Evolutionary conservation across 2,888 invertebrate species (phyloP), one percentile per base, ranked within the genome.

Genomic region (Alloplasta piceator): DNA sequence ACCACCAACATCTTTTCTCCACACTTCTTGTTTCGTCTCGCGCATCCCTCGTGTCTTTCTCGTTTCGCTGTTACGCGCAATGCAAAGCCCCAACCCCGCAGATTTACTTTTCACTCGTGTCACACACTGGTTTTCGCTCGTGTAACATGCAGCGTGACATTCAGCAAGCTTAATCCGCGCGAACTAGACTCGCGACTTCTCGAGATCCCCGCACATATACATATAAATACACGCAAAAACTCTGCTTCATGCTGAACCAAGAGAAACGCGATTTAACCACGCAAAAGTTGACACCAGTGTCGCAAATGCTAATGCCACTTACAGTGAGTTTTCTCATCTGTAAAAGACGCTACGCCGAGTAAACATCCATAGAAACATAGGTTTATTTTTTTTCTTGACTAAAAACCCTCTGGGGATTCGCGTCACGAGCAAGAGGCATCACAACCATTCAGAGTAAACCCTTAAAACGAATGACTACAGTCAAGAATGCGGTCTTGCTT

Each of bases 221-320:
- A 48, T 10, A 48, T 12, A 0, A 10, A 48, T 12, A n/a, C n/a
- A 48, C 16, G 50, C 60, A 38, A 60, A 58, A 50, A 50, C 71
- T 71, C 26, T 26, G 26, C 26, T 61, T 61, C 60, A 52, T 38
- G 46, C 48, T 36, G 14, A 26, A 26, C 46, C 7, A 48, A 36
- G 36, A 64, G 64, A 16, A 55, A 43, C 39, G 72, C 36, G 66
- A 63, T 63, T 73, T 64, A 73, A 73, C 72, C 72, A 63, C 52
- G 72, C 72, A 52, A 63, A 63, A 63, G 72, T 63, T 73, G 72
- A 73, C 72, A 67, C 67, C 67, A 26, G 56, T 48, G 74, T 43
- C 46, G 66, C 16, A 64, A 66, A 56, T 55, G 43, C 48, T 64
- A 56, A 66, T 56, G 55, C 55, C 46, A 55, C 16, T 58, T 55